These are phyloP conservation scores for Sinonovacula constricta DNA, from an alignment of 1,140 invertebrate genomes.

Conservation along the genomic window DNA sequence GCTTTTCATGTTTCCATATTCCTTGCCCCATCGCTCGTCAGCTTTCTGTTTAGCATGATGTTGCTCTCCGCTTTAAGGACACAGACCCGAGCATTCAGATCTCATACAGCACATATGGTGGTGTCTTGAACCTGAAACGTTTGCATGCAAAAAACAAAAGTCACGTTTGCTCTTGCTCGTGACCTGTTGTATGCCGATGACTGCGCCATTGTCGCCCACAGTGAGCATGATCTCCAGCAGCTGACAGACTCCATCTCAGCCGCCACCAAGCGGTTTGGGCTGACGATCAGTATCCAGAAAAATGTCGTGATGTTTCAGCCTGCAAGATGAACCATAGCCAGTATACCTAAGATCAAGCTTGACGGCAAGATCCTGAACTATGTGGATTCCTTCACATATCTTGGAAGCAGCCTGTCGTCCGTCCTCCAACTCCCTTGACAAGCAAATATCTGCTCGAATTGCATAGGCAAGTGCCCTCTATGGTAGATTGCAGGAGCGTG, in stretches of 20 bases:
- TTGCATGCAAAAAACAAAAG: no score
- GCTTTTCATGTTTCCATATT: slow-evolving; percentile 13
- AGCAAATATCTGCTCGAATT: slow-evolving; percentile 13
- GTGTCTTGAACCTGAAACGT: no score
- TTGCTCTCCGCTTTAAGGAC: neutral
- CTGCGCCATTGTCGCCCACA: neutral
- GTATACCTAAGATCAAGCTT: slow-evolving; percentile 16
- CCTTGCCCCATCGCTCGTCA: slow-evolving; percentile 6
- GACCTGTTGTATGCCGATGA: no score
- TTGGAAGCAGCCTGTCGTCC: slow-evolving; percentile 28
- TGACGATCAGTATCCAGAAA: slow-evolving; percentile 38
- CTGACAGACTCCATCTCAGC: slow-evolving; percentile 29
- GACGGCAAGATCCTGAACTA: neutral
- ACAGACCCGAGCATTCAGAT: no score
- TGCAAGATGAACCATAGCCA: slow-evolving; percentile 1
- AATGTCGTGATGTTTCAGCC: slow-evolving; percentile 47
- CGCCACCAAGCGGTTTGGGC: slow-evolving; percentile 11
- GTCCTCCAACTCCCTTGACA: neutral
- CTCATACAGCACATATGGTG: no score
- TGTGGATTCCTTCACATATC: slow-evolving; percentile 36
- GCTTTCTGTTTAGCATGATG: neutral
- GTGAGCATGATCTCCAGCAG: slow-evolving; percentile 21
- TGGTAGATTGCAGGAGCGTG: slow-evolving; percentile 13
- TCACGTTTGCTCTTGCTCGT: no score
- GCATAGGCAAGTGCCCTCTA: slow-evolving; percentile 24